phyloP scores from a whole-genome alignment of 2,888 invertebrate genomes.

The Callyntrura guangdongensis region DNA sequence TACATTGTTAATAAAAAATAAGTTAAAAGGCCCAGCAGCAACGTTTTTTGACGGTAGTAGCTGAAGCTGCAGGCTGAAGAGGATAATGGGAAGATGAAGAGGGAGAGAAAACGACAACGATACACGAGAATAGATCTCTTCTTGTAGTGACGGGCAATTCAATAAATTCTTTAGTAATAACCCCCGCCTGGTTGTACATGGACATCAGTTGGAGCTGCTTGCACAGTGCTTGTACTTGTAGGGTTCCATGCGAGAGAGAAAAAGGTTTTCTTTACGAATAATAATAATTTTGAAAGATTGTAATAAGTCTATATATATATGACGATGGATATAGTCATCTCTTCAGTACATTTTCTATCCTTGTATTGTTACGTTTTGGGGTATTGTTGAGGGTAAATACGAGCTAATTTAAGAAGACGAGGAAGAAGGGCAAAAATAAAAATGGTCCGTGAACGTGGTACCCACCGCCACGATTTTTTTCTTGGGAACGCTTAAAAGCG shows the following conservation, averaged over 20 bases:
- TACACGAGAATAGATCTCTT: too few relatives aligned
- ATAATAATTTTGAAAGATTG: too few relatives aligned
- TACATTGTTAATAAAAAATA: slow-evolving; percentile 2
- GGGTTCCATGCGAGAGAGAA: slow-evolving; percentile 17
- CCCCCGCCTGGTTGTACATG: slow-evolving; percentile 67
- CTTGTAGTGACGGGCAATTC: slow-evolving; percentile 76
- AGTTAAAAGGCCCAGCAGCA: background rate
- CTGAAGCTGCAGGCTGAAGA: too few relatives aligned
- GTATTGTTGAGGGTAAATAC: too few relatives aligned
- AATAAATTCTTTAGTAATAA: slow-evolving; percentile 75
- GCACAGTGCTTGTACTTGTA: too few relatives aligned
- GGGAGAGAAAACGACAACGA: too few relatives aligned
- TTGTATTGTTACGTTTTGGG: too few relatives aligned
- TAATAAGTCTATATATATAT: too few relatives aligned
- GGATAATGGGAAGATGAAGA: slow-evolving; percentile 16
- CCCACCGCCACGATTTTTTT: slow-evolving; percentile 67
- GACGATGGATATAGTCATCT: slow-evolving; percentile 56
- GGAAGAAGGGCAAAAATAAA: slow-evolving; percentile 49
- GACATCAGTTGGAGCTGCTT: too few relatives aligned
- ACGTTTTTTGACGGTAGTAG: slow-evolving; percentile 37
- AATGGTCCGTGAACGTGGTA: background rate
- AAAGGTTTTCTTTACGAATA: slow-evolving; percentile 1
- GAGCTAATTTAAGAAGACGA: too few relatives aligned
- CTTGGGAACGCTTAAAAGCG: slow-evolving; percentile 42
- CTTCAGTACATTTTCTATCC: slow-evolving; percentile 18